A percentile compares a stretch with the other conserved stretches of the same genome.
phyloP scores from a whole-genome alignment of 2,888 invertebrate species.

The Notocelia uddmanniana region DNA sequence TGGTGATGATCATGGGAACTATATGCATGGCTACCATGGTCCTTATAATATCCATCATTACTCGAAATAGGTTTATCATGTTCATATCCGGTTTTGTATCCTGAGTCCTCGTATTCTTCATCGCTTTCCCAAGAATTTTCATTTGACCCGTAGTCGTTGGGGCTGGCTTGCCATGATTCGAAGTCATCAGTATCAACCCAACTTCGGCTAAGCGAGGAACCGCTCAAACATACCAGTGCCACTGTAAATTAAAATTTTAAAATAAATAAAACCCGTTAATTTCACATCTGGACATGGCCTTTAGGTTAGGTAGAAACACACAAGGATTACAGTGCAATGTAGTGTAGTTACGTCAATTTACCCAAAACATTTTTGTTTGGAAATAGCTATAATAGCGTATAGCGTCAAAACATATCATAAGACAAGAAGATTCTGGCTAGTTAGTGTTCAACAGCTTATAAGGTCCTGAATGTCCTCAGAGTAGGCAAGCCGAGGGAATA shows the following conservation, averaged over 20 bases:
- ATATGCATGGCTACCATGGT: neutral
- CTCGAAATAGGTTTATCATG: neutral
- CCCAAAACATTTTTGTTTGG: too few relatives aligned
- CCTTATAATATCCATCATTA: neutral
- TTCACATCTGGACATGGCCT: too few relatives aligned
- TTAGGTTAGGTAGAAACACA: too few relatives aligned
- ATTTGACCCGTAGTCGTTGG: neutral
- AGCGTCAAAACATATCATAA: too few relatives aligned
- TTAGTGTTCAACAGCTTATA: too few relatives aligned
- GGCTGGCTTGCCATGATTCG: neutral
- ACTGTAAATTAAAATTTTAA: conserved; percentile 22
- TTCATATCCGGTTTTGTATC: neutral
- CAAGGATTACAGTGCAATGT: too few relatives aligned
- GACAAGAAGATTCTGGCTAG: too few relatives aligned
- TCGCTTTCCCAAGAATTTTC: conserved; percentile 7
- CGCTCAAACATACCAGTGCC: conserved; percentile 30
- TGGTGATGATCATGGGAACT: neutral
- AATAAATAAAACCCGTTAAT: too few relatives aligned
- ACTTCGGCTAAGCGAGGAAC: conserved; percentile 23
- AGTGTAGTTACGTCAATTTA: too few relatives aligned
- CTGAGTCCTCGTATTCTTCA: conserved; percentile 4
- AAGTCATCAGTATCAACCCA: neutral
- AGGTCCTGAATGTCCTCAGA: too few relatives aligned
- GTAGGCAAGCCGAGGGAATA: too few relatives aligned
- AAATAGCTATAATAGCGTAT: too few relatives aligned